phyloP scores from a whole-genome alignment of 2,113 vertebrate species.

The Acrocephalus arundinaceus region DNA sequence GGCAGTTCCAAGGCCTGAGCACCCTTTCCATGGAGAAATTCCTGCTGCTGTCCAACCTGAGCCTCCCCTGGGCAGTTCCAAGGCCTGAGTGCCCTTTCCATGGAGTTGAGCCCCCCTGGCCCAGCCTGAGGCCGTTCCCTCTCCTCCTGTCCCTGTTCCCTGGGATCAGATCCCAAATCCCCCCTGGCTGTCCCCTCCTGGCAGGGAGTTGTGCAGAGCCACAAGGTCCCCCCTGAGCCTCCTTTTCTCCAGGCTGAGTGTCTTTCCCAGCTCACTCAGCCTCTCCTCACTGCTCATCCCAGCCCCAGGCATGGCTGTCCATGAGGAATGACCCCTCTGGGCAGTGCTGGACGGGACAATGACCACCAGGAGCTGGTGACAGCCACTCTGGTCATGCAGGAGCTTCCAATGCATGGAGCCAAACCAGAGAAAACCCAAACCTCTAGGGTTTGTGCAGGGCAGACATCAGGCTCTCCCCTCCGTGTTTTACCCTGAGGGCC shows the following conservation, averaged over 20 bases:
- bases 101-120: rapidly evolving
- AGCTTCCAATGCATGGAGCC: background rate
- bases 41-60: background rate
- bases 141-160: background rate
- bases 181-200: background rate
- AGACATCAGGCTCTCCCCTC: background rate
- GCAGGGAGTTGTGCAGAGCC: background rate
- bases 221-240: background rate
- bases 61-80: background rate
- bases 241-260: background rate
- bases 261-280: background rate
- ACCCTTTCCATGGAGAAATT: too few relatives aligned
- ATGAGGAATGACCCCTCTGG: background rate
- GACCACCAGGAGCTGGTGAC: background rate
- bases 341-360: rapidly evolving
- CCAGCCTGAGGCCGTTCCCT: background rate
- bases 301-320: background rate
- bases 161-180: background rate
- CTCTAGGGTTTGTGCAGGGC: background rate
- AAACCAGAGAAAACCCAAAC: background rate
- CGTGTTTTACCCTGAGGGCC: background rate
- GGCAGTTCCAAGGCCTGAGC: too few relatives aligned
- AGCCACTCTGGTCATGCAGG: too few relatives aligned
- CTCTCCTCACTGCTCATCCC: background rate
- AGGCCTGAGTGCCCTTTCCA: rapidly evolving